These are phyloP conservation scores for Apomyelois bistriatella DNA, from an alignment of 2,888 invertebrate genomes.

Conservation along the genomic window DNA sequence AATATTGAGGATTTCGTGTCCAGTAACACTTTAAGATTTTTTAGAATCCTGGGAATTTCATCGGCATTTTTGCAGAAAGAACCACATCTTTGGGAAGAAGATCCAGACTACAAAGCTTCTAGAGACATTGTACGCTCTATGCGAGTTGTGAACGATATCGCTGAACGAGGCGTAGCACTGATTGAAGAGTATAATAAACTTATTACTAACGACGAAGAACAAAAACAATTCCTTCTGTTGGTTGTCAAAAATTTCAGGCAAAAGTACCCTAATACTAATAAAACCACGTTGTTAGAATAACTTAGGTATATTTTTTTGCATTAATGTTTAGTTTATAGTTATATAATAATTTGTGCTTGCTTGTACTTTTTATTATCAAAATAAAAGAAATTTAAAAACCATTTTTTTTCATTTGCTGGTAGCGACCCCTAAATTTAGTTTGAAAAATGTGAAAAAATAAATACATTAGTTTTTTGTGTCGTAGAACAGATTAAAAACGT, in stretches of 20 bases:
- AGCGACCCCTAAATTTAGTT: not conserved
- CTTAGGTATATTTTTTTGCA: not conserved
- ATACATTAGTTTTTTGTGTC: not conserved
- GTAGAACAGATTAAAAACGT: not conserved
- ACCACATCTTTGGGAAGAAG: slow-evolving; percentile 13
- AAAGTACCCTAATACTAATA: slow-evolving; percentile 5
- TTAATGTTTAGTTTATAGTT: too few relatives aligned
- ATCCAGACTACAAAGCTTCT: slow-evolving; percentile 3
- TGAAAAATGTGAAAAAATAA: not conserved
- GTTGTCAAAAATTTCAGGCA: slow-evolving; percentile 11
- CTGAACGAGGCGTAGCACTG: slow-evolving; percentile 9
- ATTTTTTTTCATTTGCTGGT: slow-evolving; percentile 12
- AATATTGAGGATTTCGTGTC: slow-evolving; percentile 15
- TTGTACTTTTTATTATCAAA: not conserved
- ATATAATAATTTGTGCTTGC: not conserved
- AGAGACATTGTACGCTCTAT: slow-evolving; percentile 7
- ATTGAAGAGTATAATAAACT: slow-evolving; percentile 14
- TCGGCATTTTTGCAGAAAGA: slow-evolving; percentile 14
- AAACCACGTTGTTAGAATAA: not conserved
- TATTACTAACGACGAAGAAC: slow-evolving; percentile 12
- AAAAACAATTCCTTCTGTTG: slow-evolving; percentile 12
- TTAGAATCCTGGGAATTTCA: slow-evolving; percentile 5
- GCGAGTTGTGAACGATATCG: slow-evolving; percentile 10
- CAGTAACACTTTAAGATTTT: slow-evolving; percentile 12
- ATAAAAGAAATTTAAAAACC: not conserved